phyloP scores from a whole-genome alignment of 2,113 vertebrate species.

The Leptosomus discolor region DNA sequence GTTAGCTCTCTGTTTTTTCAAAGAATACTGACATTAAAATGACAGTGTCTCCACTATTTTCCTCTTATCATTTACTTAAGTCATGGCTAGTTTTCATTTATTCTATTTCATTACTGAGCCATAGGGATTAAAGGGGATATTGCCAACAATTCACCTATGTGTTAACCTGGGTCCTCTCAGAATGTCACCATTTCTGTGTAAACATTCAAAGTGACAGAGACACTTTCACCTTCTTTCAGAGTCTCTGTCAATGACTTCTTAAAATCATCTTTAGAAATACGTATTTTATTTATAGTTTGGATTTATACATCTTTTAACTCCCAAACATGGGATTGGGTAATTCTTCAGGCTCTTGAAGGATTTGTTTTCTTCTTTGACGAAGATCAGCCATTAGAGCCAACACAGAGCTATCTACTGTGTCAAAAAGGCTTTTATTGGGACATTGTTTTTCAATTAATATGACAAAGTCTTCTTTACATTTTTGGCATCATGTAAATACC shows the following conservation, averaged over 20 bases:
- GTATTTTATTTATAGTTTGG: not conserved
- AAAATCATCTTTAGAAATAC: not conserved
- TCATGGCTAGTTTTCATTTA: not conserved
- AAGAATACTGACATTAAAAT: not conserved
- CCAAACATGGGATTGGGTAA: fast-evolving
- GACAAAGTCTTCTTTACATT: not conserved
- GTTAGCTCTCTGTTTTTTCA: not conserved
- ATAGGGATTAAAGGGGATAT: not conserved
- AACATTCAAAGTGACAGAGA: not conserved
- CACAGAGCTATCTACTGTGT: not conserved
- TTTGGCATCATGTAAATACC: not conserved
- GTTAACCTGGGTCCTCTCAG: not conserved
- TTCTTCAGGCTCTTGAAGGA: not conserved
- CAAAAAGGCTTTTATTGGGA: not conserved
- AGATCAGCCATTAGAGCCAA: not conserved
- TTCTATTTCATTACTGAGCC: not conserved
- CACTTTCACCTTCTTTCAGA: not conserved
- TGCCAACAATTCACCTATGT: not conserved
- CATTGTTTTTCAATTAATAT: not conserved
- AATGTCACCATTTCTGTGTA: not conserved
- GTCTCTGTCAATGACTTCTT: not conserved
- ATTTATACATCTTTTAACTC: not conserved
- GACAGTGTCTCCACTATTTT: not conserved
- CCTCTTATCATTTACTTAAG: not conserved
- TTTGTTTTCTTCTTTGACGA: not conserved